Conservation (phyloP, 2,888 invertebrate species). For the Perdita meconis region DNA sequence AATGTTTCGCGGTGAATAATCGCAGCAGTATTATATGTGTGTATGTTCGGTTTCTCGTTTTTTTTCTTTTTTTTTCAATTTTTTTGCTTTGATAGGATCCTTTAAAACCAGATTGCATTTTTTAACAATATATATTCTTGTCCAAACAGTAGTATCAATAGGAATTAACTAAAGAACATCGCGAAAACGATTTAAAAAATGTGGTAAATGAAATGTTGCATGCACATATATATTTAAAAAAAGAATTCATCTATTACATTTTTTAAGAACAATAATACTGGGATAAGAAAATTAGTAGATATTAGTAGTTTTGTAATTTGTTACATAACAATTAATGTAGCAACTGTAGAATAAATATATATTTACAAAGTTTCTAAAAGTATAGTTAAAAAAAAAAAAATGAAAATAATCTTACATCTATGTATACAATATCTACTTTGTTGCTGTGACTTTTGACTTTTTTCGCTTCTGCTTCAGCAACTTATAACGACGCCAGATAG, state of each 20-base stretch:
- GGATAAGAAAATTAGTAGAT: not conserved
- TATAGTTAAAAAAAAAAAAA: not conserved
- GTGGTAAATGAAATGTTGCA: not conserved
- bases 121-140: no score
- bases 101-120: no score
- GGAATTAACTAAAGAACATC: no score
- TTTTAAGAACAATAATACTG: no score
- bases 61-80: no score
- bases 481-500: conserved; percentile 80
- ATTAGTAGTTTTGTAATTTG: not conserved
- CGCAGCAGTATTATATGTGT: no score
- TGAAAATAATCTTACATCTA: not conserved
- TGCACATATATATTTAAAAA: conserved; percentile 12
- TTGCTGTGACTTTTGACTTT: not conserved
- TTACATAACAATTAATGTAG: not conserved
- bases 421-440: not conserved
- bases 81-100: no score
- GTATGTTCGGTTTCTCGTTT: no score
- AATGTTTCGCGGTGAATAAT: no score
- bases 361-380: not conserved
- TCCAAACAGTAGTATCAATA: not conserved
- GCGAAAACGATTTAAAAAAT: no score
- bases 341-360: no score
- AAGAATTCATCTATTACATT: no score
- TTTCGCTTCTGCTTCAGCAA: conserved; percentile 64